Evolutionary conservation across 2,888 invertebrate species (phyloP).

Genomic region (Andrena hattorfiana): DNA sequence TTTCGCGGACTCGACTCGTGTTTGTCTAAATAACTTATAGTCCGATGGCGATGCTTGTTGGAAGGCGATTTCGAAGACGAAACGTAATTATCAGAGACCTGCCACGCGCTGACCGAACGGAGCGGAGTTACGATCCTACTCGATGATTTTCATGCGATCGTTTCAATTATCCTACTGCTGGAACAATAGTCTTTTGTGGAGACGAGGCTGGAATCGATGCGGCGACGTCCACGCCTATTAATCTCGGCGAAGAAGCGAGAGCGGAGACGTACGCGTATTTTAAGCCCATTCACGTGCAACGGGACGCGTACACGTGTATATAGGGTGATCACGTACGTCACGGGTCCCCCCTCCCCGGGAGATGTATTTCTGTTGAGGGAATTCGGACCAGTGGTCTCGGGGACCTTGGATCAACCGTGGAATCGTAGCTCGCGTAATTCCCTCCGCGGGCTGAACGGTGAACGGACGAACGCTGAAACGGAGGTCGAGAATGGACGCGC

Average conservation of each 20-base stretch:
- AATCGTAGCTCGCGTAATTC: not conserved
- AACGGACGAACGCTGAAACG: not conserved
- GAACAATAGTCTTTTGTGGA: no score
- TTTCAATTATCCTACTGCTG: no score
- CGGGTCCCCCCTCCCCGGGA: constrained; percentile 15
- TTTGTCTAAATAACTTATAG: no score
- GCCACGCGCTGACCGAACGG: no score
- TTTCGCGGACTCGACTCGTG: not conserved
- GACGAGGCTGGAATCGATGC: not conserved
- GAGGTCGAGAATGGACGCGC: not conserved
- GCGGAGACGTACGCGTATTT: constrained; percentile 20
- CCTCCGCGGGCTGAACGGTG: not conserved
- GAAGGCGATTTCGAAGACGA: no score
- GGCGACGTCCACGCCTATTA: constrained; percentile 23
- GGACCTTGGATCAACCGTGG: not conserved
- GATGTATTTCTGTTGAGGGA: constrained; percentile 23
- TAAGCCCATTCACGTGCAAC: constrained; percentile 40
- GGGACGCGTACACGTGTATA: not conserved
- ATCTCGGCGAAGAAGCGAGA: constrained; percentile 32
- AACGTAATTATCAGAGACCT: no score
- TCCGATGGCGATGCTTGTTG: no score
- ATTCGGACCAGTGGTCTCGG: not conserved
- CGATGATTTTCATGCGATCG: no score
- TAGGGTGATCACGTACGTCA: constrained; percentile 5
- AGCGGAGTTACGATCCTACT: no score